Conservation (phyloP, 2,113 vertebrate species). For the Psilopsiagon aurifrons region DNA sequence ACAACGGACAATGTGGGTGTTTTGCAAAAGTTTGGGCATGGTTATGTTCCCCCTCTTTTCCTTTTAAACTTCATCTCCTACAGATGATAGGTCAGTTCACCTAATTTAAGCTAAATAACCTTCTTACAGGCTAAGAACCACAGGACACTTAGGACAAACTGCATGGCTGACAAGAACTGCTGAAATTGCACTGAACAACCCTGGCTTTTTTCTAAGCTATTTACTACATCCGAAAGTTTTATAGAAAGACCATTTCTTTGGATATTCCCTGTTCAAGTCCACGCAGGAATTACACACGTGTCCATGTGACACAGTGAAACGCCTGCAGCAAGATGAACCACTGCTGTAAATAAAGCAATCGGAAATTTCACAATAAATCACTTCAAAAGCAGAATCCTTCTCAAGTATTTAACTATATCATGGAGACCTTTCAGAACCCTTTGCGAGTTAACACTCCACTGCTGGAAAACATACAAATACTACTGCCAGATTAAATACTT, state of each 20-base stretch:
- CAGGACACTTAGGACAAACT: not conserved
- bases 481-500: slow-evolving; percentile 19
- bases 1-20: rapidly evolving
- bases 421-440: not conserved
- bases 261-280: not conserved
- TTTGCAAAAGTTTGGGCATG: not conserved
- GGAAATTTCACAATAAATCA: slow-evolving; percentile 6
- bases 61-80: not conserved
- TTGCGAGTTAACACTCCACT: not conserved
- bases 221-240: not conserved
- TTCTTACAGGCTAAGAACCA: not conserved
- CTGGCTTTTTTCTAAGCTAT: not conserved
- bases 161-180: not conserved
- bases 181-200: not conserved
- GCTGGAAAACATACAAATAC: not conserved
- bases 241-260: not conserved
- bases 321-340: not conserved
- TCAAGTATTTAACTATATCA: not conserved
- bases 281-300: not conserved
- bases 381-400: not conserved
- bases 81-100: not conserved
- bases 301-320: not conserved
- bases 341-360: not conserved
- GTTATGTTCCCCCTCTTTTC: not conserved
- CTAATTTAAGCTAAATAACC: not conserved